Evolutionary conservation across 2,113 vertebrate species (phyloP), one percentile per base, ranked within the genome.

Genomic region (Dipodomys spectabilis): DNA sequence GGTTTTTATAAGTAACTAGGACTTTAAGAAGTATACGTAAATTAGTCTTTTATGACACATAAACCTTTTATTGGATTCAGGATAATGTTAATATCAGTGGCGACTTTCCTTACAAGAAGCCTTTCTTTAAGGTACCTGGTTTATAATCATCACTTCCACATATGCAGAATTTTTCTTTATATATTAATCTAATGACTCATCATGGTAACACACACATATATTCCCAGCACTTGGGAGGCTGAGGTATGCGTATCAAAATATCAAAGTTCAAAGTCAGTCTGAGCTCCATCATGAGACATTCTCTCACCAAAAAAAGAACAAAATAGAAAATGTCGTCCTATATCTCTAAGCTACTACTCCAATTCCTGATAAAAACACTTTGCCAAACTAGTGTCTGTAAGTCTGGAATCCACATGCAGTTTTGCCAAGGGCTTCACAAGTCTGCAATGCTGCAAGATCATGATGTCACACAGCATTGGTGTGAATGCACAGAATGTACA

Each of bases 21-120:
- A 68, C 25, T 87, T 78, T 82, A 62, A 62, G 95, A 90, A 30
- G 1, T 68, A 23, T 82, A 68, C 95, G 60, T 83, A 94, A 95
- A 84, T 90, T 90, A 22, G 23, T 49, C 49, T 75, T 95, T 90
- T n/a, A 86, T 90, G 91, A 75, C 82, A 64, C 57, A 60, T 27
- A 85, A 62, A 86, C 60, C 6, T 95, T 82, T 15, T 88, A 2
- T 73, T 12, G 74, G 16, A 11, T 82, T 0, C 32, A 91, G 94
- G 93, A 80, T 57, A 35, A 86, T 82, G 44, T 9, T 69, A 64
- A 35, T 82, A 39, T 88, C 64, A 65, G 6, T 88, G 82, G 30
- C 68, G 72, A 88, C 39, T 68, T 72, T 87, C 53, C 4, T 57
- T 57, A 57, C 12, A 16, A 71, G 22, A n/a, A 69, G 23, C 85